Evolutionary conservation across 2,797 vertebrate species (phyloP).

Genomic region (Anguilla pacifica): DNA sequence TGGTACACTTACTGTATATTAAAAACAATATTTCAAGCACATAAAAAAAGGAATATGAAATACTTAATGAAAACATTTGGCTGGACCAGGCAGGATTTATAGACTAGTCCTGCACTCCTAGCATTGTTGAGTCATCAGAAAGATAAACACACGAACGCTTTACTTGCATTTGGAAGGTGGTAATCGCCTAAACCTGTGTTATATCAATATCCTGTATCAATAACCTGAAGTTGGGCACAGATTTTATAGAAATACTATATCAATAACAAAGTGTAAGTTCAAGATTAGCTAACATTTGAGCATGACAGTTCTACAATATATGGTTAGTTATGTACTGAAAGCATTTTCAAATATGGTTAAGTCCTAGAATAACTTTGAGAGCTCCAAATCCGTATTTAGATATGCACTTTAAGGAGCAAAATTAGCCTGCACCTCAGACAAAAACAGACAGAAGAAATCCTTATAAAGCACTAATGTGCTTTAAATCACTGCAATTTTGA

Average conservation of each 20-base stretch:
- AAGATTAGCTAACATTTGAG: background rate
- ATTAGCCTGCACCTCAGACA: background rate
- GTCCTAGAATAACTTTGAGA: background rate
- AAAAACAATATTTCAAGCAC: constrained; percentile 1
- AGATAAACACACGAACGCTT: background rate
- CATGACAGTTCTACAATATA: background rate
- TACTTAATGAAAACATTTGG: background rate
- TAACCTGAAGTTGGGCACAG: background rate
- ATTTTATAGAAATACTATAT: background rate
- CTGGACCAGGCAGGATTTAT: background rate
- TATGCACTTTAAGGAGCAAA: background rate
- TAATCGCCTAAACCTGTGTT: background rate
- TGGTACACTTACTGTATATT: background rate
- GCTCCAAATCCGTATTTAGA: background rate
- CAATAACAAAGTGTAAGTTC: background rate
- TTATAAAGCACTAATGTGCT: background rate
- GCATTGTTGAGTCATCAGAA: background rate
- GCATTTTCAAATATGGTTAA: background rate
- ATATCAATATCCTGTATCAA: background rate
- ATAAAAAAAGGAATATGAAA: background rate
- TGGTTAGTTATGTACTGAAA: background rate
- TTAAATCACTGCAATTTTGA: background rate
- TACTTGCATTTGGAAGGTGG: background rate
- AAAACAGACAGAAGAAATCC: background rate
- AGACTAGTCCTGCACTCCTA: background rate